Base-by-base conservation (phyloP, 2,797 vertebrate species). In the Trachops cirrhosus region DNA sequence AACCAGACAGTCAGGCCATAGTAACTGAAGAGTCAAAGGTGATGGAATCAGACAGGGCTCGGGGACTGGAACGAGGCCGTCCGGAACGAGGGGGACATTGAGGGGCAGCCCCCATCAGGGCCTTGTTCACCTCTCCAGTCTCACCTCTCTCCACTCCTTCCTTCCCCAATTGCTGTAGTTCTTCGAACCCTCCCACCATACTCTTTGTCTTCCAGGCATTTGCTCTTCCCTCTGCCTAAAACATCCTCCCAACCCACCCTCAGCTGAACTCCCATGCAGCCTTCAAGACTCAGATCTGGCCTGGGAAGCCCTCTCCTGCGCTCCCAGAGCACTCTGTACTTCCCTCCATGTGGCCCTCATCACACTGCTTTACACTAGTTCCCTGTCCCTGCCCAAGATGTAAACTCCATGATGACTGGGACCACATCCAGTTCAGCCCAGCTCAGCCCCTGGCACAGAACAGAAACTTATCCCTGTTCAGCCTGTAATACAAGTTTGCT, bases 1-100 rank as follows among this genome's bases (percentile, higher is more conserved):
- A 99, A 99, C 99, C 99, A 99, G 64, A 99, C 99, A 0, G 99
- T 99, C 98, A 99, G 98, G 50, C 99, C 99, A 0, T 99, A 99
- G 98, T 99, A 99, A 97, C 99, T 99, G 96, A 79, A 77, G 84
- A 79, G 52, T 37, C 0, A 2, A 90, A 71, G 57, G 57, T n/a
- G 7, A 12, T 2, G 41, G 86, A 89, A 44, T 86, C 86, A 91
- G 52, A 90, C 22, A 32, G 52, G n/a, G n/a, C 82, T 78, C 57
- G 15, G 39, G 67, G 24, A 62, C 22, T 4, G 34, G 74, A 73
- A 10, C 10, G 67, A 14, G 29, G 24, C 67, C 5, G 62, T 15
- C 6, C 88, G 18, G 5, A 71, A 26, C 1, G 18, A 70, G 64
- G 32, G 15, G 14, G 22, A 48, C 26, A 9, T 4, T 15, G 32